Conservation (phyloP, 1,140 invertebrate genomes). For the Druon quercuslanigerum region DNA sequence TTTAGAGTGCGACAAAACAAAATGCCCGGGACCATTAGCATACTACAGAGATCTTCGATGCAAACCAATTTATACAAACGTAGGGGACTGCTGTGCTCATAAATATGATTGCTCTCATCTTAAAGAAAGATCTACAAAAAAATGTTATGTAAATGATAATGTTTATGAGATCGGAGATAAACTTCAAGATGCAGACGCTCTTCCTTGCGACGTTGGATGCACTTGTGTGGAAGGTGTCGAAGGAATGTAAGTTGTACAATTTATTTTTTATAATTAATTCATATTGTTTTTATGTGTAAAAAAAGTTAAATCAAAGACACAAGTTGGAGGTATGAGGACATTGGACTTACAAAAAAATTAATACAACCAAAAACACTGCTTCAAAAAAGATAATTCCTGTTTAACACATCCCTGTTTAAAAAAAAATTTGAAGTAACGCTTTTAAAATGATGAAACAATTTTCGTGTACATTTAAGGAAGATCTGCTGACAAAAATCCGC, state of each 20-base stretch:
- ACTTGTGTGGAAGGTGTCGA: not conserved
- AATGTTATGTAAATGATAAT: not conserved
- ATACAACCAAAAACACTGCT: no score
- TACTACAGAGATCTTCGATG: constrained; percentile 26
- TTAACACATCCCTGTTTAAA: no score
- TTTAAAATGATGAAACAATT: no score
- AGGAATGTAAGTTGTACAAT: not conserved
- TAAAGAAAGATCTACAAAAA: no score
- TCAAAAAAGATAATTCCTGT: no score
- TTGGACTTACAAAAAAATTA: no score
- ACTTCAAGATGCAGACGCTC: constrained; percentile 3
- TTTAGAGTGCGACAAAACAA: constrained; percentile 36
- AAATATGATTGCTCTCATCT: constrained; percentile 39
- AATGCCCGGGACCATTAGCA: constrained; percentile 39
- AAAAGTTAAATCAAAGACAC: no score
- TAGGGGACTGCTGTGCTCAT: constrained; percentile 37
- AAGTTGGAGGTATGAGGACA: no score
- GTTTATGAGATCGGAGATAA: constrained; percentile 17
- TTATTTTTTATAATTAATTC: not conserved
- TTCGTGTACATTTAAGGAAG: no score
- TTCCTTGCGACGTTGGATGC: not conserved
- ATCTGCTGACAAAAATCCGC: no score
- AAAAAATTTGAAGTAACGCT: no score
- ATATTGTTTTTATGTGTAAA: not conserved
- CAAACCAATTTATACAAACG: no score